Base-by-base conservation (phyloP, 2,113 vertebrate genomes). In the Calidris pugnax region DNA sequence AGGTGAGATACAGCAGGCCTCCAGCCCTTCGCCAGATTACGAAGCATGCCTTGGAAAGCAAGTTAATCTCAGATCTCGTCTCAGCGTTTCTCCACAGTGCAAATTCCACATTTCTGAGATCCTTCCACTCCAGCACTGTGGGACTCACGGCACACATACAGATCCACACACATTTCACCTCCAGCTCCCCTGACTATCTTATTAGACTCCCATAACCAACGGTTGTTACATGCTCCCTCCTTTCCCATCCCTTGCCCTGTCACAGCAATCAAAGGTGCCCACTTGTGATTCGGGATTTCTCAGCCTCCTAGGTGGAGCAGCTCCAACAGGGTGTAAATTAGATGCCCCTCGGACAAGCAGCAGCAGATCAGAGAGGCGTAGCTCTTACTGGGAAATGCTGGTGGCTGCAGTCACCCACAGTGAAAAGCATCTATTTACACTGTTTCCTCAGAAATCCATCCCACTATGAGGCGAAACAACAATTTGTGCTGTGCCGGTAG, bases 61-160 rank as follows among this genome's bases (percentile, higher is more conserved):
- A 77, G 50, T 88, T 60, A 0, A 57, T 39, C 53, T 62, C 55
- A 51, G 56, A 64, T 55, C 63, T 60, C 2, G 23, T 43, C 28
- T 64, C 60, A 48, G 62, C 12, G 7, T 64, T 87, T 64, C 57
- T 57, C 50, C 17, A 9, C 56, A 47, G 27, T 30, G 35, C 5
- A 9, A 50, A 69, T 30, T 51, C 15, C 1, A 0, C 6, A 45
- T 35, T 69, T 57, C 41, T 57, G 32, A 16, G 12, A 76, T 19
- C 12, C 33, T 67, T 60, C 74, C 76, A 53, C 20, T 7, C 32
- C 60, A 75, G 24, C 12, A 35, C 21, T 4, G 10, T 43, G 20
- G 32, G 9, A 33, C 9, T 63, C 1, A 0, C 0, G 6, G 30
- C 4, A 1, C 7, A 78, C 11, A 9, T 37, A 39, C 6, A 62